Evolutionary conservation across 2,797 vertebrate genomes (phyloP).

Genomic region (Pelodytes ibericus): DNA sequence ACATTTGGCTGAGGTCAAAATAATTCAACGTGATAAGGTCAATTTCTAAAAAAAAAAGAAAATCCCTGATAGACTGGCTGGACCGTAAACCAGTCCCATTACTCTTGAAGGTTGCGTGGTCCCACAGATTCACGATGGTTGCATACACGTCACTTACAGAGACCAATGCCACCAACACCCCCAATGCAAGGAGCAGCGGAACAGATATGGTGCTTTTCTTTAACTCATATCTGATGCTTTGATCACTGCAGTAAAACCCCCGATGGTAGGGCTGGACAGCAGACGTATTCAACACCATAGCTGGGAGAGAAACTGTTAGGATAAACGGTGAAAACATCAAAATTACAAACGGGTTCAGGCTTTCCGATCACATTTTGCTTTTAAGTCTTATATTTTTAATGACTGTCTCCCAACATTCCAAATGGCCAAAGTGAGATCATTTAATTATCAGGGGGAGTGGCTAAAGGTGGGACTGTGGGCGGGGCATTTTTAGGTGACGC

Average conservation of each 20-base stretch:
- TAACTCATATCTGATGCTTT: slow-evolving; percentile 70
- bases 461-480: too few species aligned
- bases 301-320: slow-evolving; percentile 78
- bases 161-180: slow-evolving; percentile 76
- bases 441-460: too few species aligned
- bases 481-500: too few species aligned
- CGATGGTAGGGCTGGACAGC: slow-evolving; percentile 68
- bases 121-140: slow-evolving; percentile 54
- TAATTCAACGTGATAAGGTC: too few species aligned
- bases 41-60: too few species aligned
- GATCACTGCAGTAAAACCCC: slow-evolving; percentile 74
- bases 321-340: slow-evolving; percentile 65
- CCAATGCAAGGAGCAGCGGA: slow-evolving; percentile 74
- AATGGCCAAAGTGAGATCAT: too few species aligned
- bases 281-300: slow-evolving; percentile 63
- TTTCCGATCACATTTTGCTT: too few species aligned
- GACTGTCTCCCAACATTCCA: too few species aligned
- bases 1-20: too few species aligned
- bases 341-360: background rate
- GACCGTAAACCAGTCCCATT: too few species aligned
- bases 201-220: slow-evolving; percentile 80
- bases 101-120: slow-evolving; percentile 47
- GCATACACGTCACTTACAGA: slow-evolving; percentile 80
- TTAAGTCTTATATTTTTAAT: too few species aligned
- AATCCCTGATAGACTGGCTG: too few species aligned